Evolutionary conservation across 2,888 invertebrate species (phyloP), one percentile per base, ranked within the genome.

Genomic region (Zaprionus lineosus): DNA sequence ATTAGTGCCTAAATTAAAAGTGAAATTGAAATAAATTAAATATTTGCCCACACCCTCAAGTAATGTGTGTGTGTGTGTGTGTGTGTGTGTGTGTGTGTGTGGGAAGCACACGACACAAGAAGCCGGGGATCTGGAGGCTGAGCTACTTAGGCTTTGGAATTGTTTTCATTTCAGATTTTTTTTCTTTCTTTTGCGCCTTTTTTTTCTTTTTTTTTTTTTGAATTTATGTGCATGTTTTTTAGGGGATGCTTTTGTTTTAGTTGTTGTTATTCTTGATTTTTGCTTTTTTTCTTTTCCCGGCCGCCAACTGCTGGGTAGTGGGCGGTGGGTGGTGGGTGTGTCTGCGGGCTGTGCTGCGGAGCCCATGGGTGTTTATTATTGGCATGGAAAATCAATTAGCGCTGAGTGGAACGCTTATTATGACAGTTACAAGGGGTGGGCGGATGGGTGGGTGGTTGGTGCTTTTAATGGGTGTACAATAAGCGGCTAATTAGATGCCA

Each of bases 1-100:
- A 86, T 82, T 82, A 86, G 84, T 76, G 84, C 84, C 71, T 61
- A 84, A 82, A 82, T 86, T 82, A 82, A 86, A 82, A 82, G 74
- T 82, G 67, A 82, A 82, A 82, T 86, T 76, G 74, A 86, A 86
- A 86, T 86, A 82, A 82, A 82, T 82, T 82, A 86, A 86, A 81
- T 72, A 79, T 81, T 83, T 76, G 46, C 77, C 59, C 50, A 59
- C 47, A 63, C 60, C 57, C 52, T 36, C n/a, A 14, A 11, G n/a
- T n/a, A n/a, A n/a, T n/a, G n/a, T n/a, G n/a, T n/a, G n/a, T n/a
- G n/a, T n/a, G n/a, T n/a, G n/a, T n/a, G n/a, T n/a, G n/a, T n/a
- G n/a, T n/a, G n/a, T n/a, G n/a, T n/a, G n/a, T n/a, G n/a, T n/a
- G n/a, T n/a, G n/a, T n/a, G n/a, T n/a, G n/a, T n/a, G n/a, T n/a